Evolutionary conservation across 2,797 vertebrate genomes (phyloP).

Genomic region (Phataginus tetradactyla): DNA sequence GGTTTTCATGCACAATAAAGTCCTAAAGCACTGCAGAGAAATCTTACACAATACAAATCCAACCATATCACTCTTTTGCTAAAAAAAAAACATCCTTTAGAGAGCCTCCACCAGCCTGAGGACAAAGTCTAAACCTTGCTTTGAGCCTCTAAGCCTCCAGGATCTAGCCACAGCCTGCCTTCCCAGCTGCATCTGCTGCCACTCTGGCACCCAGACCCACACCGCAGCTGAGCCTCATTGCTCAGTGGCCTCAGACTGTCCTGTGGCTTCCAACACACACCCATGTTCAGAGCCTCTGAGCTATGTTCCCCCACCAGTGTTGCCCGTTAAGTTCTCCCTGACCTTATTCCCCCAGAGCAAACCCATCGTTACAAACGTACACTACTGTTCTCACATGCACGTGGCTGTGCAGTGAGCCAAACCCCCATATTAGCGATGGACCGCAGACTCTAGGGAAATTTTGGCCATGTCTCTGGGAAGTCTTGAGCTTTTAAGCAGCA

Average conservation of each 20-base stretch:
- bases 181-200: neutral
- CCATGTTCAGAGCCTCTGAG: rapidly evolving
- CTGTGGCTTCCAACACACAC: neutral
- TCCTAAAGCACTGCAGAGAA: neutral
- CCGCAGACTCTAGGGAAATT: neutral
- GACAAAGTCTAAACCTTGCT: neutral
- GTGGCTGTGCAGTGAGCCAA: neutral
- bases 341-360: neutral
- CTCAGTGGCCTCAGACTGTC: neutral
- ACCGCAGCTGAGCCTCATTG: neutral
- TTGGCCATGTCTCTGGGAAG: neutral
- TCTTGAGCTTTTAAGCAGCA: neutral
- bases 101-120: neutral
- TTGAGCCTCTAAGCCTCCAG: neutral
- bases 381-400: neutral
- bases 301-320: neutral
- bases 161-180: neutral
- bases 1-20: neutral
- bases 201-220: rapidly evolving
- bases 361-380: neutral
- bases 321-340: neutral
- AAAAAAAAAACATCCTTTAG: neutral
- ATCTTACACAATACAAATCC: neutral
- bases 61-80: neutral
- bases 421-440: neutral